Conservation (phyloP, 2,888 invertebrate genomes). For the Caenorhabditis plicata region DNA sequence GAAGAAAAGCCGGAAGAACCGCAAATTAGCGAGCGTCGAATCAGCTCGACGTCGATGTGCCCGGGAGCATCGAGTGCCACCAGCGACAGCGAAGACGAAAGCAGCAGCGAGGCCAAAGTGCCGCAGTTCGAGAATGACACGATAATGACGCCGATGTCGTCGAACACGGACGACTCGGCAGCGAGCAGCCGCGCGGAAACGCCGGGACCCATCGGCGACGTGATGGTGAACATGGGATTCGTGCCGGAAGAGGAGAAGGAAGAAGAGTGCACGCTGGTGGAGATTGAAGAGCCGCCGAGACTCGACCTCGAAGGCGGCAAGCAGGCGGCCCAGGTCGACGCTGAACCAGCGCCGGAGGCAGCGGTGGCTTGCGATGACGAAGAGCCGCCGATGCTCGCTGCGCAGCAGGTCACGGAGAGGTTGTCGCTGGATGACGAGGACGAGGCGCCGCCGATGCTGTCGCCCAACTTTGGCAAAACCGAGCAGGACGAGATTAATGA, state of each 20-base stretch:
- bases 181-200: slow-evolving; percentile 7
- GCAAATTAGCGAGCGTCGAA: no score
- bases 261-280: no score
- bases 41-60: no score
- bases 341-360: no score
- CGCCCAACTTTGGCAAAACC: slow-evolving; percentile 15
- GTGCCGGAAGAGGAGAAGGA: slow-evolving; percentile 20
- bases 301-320: slow-evolving; percentile 1
- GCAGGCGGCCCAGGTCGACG: no score
- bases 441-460: slow-evolving; percentile 38
- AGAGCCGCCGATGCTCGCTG: slow-evolving; percentile 19
- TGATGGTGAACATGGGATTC: slow-evolving; percentile 40
- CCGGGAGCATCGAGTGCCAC: background rate
- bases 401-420: background rate
- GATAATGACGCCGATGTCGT: slow-evolving; percentile 1
- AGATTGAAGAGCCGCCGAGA: slow-evolving; percentile 4
- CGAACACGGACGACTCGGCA: background rate
- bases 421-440: slow-evolving; percentile 14
- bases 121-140: background rate
- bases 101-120: background rate
- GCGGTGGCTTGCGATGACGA: background rate
- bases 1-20: no score
- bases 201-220: slow-evolving; percentile 28
- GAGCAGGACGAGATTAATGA: slow-evolving; percentile 14
- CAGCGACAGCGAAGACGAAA: background rate